Evolutionary conservation across 2,797 vertebrate genomes (phyloP).

Genomic region (Podarcis siculus): DNA sequence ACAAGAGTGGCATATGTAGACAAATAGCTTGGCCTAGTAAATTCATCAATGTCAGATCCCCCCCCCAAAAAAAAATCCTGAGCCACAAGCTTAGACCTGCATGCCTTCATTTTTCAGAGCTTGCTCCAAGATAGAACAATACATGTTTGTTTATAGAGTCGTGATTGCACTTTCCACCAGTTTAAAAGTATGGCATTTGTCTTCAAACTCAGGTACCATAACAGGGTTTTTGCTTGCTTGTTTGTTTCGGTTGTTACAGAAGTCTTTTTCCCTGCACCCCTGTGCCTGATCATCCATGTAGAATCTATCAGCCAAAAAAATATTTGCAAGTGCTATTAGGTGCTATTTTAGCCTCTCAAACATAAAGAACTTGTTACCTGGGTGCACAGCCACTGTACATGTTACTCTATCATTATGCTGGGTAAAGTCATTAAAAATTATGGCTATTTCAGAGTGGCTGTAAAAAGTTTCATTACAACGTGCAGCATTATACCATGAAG

Average conservation of each 20-base stretch:
- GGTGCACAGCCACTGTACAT: neutral
- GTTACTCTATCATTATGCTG: neutral
- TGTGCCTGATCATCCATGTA: fast-evolving
- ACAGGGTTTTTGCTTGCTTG: neutral
- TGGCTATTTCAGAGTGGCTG: conserved; percentile 4
- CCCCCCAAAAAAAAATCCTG: too few relatives aligned
- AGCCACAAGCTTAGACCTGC: too few relatives aligned
- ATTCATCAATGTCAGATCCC: too few relatives aligned
- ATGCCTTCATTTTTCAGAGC: neutral
- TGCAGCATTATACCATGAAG: neutral
- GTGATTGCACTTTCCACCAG: neutral
- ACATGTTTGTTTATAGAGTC: neutral
- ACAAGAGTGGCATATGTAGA: too few relatives aligned
- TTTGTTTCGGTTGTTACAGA: neutral
- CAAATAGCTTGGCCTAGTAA: too few relatives aligned
- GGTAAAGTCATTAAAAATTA: conserved; percentile 42
- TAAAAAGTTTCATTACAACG: conserved; percentile 1
- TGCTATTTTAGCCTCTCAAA: conserved; percentile 8
- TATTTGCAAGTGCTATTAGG: neutral
- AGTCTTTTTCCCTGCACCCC: neutral
- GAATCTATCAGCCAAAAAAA: neutral
- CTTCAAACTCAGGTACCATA: neutral
- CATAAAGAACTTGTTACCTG: conserved; percentile 3
- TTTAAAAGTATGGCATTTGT: neutral
- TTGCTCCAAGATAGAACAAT: neutral